phyloP scores from a whole-genome alignment of 2,797 vertebrate species.

The Poecilia velifera region DNA sequence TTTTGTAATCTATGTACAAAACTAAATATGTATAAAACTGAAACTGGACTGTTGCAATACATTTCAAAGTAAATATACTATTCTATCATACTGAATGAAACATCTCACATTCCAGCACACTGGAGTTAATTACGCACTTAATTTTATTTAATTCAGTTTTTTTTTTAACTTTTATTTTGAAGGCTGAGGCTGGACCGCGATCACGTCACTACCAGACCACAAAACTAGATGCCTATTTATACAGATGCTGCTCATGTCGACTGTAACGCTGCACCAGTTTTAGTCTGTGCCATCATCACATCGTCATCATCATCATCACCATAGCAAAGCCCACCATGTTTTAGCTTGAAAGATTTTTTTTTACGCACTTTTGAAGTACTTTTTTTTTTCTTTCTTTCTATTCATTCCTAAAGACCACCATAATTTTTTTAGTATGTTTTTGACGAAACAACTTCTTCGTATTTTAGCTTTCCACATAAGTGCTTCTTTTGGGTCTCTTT shows the following conservation, averaged over 20 bases:
- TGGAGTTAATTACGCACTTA: neutral
- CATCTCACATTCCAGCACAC: neutral
- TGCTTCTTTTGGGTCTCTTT: slow-evolving; percentile 6
- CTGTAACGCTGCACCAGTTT: neutral
- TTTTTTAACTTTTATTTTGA: slow-evolving; percentile 48
- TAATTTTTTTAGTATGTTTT: neutral
- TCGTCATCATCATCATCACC: neutral
- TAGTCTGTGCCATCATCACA: neutral
- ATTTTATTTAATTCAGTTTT: neutral
- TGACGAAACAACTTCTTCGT: neutral
- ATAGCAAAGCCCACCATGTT: neutral
- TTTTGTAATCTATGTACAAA: neutral
- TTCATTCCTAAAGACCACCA: neutral
- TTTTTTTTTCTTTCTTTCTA: neutral
- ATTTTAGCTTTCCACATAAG: neutral
- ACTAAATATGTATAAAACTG: neutral
- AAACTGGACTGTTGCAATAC: neutral
- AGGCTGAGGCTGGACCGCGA: fast-evolving
- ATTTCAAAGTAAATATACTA: neutral
- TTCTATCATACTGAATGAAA: neutral
- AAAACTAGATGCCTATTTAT: slow-evolving; percentile 24
- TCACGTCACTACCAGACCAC: slow-evolving; percentile 30
- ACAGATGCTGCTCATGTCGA: slow-evolving; percentile 13
- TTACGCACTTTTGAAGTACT: neutral
- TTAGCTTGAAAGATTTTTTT: neutral